Conservation (phyloP, 2,113 vertebrate species). For the Triplophysa siluroides region DNA sequence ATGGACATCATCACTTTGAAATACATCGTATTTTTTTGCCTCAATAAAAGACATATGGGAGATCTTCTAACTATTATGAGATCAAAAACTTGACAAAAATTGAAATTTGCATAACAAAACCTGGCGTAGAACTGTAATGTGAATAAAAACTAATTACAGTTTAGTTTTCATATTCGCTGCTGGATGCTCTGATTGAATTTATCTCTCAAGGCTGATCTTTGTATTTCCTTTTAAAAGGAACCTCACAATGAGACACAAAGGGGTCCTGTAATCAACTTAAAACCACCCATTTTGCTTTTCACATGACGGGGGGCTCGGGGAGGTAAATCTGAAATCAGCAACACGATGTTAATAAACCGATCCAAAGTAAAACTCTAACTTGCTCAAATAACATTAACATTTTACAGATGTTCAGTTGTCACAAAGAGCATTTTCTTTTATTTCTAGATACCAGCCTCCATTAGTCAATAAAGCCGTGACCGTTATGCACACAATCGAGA, state of each 20-base stretch:
- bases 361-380: not conserved
- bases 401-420: too few relatives aligned
- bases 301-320: too few relatives aligned
- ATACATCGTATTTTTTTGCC: conserved; percentile 44
- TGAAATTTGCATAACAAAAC: not conserved
- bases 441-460: not conserved
- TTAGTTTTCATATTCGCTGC: too few relatives aligned
- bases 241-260: not conserved
- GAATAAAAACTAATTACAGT: too few relatives aligned
- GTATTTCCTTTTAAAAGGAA: not conserved
- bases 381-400: not conserved
- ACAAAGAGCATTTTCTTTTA: not conserved
- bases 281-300: too few relatives aligned
- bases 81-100: not conserved
- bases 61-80: not conserved
- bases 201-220: too few relatives aligned
- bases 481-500: conserved; percentile 1
- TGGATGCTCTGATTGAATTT: too few relatives aligned
- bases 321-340: not conserved
- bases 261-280: not conserved
- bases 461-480: not conserved
- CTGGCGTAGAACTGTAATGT: too few relatives aligned
- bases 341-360: not conserved
- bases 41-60: conserved; percentile 7
- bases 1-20: conserved; percentile 59